Evolutionary conservation across 2,888 invertebrate species (phyloP).

Genomic region (Chrysolina oricalcia): DNA sequence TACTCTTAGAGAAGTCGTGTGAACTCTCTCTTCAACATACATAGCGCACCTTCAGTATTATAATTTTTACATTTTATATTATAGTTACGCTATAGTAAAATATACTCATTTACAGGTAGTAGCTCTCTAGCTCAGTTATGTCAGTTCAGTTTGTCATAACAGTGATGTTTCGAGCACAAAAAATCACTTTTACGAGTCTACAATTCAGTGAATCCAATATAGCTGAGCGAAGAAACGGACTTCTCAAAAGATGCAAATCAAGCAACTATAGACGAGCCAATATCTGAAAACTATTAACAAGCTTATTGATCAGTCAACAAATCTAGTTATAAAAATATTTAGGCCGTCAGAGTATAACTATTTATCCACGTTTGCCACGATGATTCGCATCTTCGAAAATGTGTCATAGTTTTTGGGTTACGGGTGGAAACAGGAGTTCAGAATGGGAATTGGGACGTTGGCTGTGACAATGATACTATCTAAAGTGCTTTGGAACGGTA

Average conservation of each 20-base stretch:
- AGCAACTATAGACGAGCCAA: slow-evolving; percentile 57
- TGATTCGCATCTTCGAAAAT: slow-evolving; percentile 53
- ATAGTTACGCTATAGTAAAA: slow-evolving; percentile 68
- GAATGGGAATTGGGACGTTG: slow-evolving; percentile 59
- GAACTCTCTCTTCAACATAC: slow-evolving; percentile 45
- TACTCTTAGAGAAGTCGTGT: slow-evolving; percentile 66
- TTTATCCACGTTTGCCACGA: slow-evolving; percentile 56
- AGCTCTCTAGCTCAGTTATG: slow-evolving; percentile 50
- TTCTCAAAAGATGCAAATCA: slow-evolving; percentile 42
- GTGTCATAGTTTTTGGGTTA: slow-evolving; percentile 36
- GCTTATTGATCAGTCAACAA: slow-evolving; percentile 68
- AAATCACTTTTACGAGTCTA: slow-evolving; percentile 12
- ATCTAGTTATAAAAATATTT: slow-evolving; percentile 70
- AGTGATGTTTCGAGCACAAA: background rate
- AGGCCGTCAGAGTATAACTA: slow-evolving; percentile 67
- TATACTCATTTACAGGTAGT: slow-evolving; percentile 69
- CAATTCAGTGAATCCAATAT: slow-evolving; percentile 36
- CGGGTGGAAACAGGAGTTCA: slow-evolving; percentile 50
- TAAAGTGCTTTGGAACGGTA: slow-evolving; percentile 59
- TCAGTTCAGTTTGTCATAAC: slow-evolving; percentile 23
- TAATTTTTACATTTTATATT: slow-evolving; percentile 60
- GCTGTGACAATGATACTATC: slow-evolving; percentile 63
- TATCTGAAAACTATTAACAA: slow-evolving; percentile 65
- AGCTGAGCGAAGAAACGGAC: slow-evolving; percentile 37
- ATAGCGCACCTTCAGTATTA: slow-evolving; percentile 60